Evolutionary conservation across 2,797 vertebrate genomes (phyloP).

Genomic region (Cyprinella venusta): DNA sequence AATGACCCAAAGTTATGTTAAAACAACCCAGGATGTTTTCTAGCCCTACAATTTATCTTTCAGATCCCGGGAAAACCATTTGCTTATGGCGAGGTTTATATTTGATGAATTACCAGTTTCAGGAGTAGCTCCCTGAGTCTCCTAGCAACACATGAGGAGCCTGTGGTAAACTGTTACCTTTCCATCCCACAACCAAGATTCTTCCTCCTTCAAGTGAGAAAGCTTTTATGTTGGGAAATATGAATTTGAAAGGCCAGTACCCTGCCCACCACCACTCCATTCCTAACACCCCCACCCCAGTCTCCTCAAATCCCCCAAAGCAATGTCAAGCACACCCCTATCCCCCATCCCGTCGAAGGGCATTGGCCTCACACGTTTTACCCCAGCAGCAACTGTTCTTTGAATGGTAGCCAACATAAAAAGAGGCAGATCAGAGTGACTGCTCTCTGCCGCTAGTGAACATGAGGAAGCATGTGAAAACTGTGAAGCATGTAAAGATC

Average conservation of each 20-base stretch:
- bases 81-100: constrained; percentile 14
- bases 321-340: constrained; percentile 67
- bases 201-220: constrained; percentile 70
- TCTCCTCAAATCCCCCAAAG: constrained; percentile 36
- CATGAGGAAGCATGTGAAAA: constrained; percentile 56
- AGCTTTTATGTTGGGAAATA: constrained; percentile 74
- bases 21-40: not conserved
- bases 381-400: constrained; percentile 70
- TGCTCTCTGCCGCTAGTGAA: constrained; percentile 74
- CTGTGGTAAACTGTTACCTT: constrained; percentile 74
- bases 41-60: not conserved
- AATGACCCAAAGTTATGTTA: no score
- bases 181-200: constrained; percentile 70
- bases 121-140: constrained; percentile 66
- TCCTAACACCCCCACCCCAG: not conserved
- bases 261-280: constrained; percentile 33
- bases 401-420: constrained; percentile 72
- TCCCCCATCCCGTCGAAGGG: constrained; percentile 70
- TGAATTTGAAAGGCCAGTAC: constrained; percentile 64
- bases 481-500: constrained; percentile 36
- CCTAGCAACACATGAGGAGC: constrained; percentile 74
- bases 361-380: constrained; percentile 72
- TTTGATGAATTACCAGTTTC: constrained; percentile 32
- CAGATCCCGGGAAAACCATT: not conserved
- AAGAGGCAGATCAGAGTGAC: constrained; percentile 72